Percentiles rank a stretch among this genome's conserved stretches.
Conservation (phyloP, 2,113 vertebrate genomes). For the Pachycephala philippinensis region DNA sequence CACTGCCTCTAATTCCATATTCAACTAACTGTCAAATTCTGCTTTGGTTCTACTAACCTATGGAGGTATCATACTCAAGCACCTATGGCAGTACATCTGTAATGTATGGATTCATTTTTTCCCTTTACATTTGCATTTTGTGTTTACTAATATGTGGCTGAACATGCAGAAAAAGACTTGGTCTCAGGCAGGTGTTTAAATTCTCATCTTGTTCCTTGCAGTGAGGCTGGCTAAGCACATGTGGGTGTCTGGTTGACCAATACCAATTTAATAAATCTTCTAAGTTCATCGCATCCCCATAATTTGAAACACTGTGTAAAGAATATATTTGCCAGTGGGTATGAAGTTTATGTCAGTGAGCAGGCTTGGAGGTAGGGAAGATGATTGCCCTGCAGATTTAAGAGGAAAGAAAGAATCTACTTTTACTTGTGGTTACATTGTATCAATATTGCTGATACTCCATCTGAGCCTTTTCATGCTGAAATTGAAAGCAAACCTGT, state of each 20-base stretch:
- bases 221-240: neutral
- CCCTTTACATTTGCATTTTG: neutral
- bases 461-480: neutral
- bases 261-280: neutral
- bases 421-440: neutral
- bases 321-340: neutral
- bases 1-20: neutral
- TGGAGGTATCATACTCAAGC: rapidly evolving
- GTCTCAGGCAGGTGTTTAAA: neutral
- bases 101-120: neutral
- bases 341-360: neutral
- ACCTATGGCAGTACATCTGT: neutral
- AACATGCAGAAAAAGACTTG: neutral
- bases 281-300: neutral
- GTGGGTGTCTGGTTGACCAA: neutral
- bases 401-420: neutral
- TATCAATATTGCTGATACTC: neutral
- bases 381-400: neutral
- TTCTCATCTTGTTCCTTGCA: neutral
- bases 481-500: neutral
- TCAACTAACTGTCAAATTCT: neutral
- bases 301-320: neutral
- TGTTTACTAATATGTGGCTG: neutral
- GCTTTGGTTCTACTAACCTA: neutral
- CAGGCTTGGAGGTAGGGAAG: neutral